These are phyloP conservation scores for Neomicropteryx cornuta DNA, from an alignment of 1,140 invertebrate species.

Conservation along the genomic window DNA sequence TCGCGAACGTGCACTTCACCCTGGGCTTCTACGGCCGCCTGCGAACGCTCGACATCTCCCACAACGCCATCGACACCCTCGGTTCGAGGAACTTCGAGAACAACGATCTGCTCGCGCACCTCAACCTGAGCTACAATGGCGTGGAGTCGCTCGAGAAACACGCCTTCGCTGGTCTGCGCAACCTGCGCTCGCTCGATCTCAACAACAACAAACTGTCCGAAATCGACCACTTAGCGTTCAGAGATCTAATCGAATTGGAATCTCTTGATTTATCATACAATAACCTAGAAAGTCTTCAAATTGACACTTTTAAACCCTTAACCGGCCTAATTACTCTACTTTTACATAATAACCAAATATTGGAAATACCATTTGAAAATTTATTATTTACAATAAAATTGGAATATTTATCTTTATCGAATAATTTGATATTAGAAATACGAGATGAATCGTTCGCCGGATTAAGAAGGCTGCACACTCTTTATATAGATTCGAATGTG, in stretches of 20 bases:
- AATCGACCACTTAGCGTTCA: conserved; percentile 59
- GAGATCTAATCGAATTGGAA: conserved; percentile 56
- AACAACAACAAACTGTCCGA: conserved; percentile 65
- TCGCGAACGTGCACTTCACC: conserved; percentile 57
- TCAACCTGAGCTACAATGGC: conserved; percentile 68
- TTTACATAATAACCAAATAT: conserved; percentile 64
- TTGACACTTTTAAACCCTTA: conserved; percentile 57
- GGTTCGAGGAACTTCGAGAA: conserved; percentile 69
- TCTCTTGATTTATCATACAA: conserved; percentile 68
- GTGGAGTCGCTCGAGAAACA: conserved; percentile 59
- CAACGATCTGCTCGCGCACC: conserved; percentile 52
- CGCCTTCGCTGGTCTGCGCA: conserved; percentile 60
- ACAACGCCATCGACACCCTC: conserved; percentile 65
- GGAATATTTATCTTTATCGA: conserved; percentile 55
- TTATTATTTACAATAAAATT: conserved; percentile 51
- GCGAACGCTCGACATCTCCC: conserved; percentile 64
- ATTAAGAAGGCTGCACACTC: conserved; percentile 49
- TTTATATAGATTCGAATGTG: conserved; percentile 60
- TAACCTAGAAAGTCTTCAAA: conserved; percentile 55
- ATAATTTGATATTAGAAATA: conserved; percentile 60
- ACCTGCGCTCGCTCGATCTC: conserved; percentile 56
- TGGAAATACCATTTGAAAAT: conserved; percentile 59
- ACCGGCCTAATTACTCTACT: conserved; percentile 54
- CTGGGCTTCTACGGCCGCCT: conserved; percentile 71
- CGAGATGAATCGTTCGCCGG: conserved; percentile 53